A percentile compares a stretch with the other conserved stretches of the same genome.
Evolutionary conservation across 2,888 invertebrate genomes (phyloP).

Genomic region (Apantesis nais): DNA sequence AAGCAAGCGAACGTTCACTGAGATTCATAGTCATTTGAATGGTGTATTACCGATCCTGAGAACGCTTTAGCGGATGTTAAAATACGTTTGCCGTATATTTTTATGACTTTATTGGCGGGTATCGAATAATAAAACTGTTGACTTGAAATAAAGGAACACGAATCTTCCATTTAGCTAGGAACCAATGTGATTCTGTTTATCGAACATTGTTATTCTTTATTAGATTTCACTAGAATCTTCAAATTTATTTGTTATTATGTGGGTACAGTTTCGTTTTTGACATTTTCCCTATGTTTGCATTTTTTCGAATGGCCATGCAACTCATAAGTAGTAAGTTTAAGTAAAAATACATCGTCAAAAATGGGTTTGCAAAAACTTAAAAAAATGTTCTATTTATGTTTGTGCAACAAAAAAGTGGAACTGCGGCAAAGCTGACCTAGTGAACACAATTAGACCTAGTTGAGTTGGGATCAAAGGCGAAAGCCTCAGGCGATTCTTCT

Average conservation of each 20-base stretch:
- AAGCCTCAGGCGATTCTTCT: conserved; percentile 31
- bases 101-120: conserved; percentile 18
- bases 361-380: not conserved
- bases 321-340: conserved; percentile 5
- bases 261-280: conserved; percentile 5
- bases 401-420: conserved; percentile 20
- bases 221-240: conserved; percentile 20
- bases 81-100: conserved; percentile 7
- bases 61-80: not conserved
- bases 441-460: conserved; percentile 53
- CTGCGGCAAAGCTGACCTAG: conserved; percentile 51
- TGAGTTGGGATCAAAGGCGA: conserved; percentile 49
- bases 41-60: not conserved
- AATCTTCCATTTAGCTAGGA: conserved; percentile 28
- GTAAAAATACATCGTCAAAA: not conserved
- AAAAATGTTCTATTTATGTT: conserved; percentile 12
- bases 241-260: conserved; percentile 16
- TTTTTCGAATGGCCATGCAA: conserved; percentile 13
- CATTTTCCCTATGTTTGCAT: conserved; percentile 17
- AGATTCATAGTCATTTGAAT: not conserved
- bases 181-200: conserved; percentile 27
- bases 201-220: conserved; percentile 27
- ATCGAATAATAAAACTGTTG: conserved; percentile 33
- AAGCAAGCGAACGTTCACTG: not conserved
- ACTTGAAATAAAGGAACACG: conserved; percentile 32